These are phyloP conservation scores for Melieria crassipennis DNA, from an alignment of 2,888 invertebrate genomes.

Conservation along the genomic window DNA sequence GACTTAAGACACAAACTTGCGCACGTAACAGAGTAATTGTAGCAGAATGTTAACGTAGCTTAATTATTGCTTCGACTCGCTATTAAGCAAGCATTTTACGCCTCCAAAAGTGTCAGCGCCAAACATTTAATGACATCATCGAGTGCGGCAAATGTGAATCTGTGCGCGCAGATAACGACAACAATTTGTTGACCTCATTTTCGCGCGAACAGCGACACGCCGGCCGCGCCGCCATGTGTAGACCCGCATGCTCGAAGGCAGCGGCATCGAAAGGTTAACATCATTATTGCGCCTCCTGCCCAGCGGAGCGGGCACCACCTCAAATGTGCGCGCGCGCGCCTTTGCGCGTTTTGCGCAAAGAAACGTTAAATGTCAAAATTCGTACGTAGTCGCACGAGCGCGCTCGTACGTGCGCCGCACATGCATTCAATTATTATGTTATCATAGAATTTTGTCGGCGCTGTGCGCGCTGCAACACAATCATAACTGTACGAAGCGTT, in stretches of 20 bases:
- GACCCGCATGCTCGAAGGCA: neutral
- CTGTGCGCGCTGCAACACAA: too few species aligned
- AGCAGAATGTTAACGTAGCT: too few species aligned
- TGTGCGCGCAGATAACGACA: neutral
- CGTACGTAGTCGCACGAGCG: constrained; percentile 2
- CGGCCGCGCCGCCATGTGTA: neutral
- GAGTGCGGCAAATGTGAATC: constrained; percentile 7
- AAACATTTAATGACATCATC: constrained; percentile 19
- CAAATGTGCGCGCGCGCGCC: neutral
- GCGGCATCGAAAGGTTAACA: constrained; percentile 16
- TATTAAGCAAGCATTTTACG: too few species aligned
- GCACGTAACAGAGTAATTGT: too few species aligned
- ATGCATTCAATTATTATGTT: too few species aligned
- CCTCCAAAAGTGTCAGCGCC: neutral
- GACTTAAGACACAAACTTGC: too few species aligned
- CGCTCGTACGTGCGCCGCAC: too few species aligned
- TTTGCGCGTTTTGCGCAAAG: neutral
- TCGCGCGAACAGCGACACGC: neutral
- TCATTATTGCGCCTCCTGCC: constrained; percentile 17
- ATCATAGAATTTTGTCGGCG: too few species aligned
- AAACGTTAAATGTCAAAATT: constrained; percentile 28
- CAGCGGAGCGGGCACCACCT: neutral
- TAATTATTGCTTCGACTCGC: too few species aligned
- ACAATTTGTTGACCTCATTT: constrained; percentile 20
- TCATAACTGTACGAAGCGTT: neutral